Evolutionary conservation across 2,888 invertebrate species (phyloP).

Genomic region (Agrenia bidenticulata): DNA sequence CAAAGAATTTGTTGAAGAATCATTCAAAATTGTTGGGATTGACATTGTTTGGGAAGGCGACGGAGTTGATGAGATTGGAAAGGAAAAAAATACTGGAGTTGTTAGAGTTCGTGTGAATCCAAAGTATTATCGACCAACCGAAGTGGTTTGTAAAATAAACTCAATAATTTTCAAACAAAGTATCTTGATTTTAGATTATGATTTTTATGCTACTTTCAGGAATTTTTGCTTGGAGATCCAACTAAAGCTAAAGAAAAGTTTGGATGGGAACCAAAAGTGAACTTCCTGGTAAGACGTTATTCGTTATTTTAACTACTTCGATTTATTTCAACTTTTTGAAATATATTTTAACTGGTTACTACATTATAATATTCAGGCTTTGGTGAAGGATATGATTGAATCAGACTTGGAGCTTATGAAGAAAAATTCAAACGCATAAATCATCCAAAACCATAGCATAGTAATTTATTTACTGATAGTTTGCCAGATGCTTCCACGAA

Average conservation of each 20-base stretch:
- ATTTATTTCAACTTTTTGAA: not conserved
- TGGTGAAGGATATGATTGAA: conserved; percentile 93
- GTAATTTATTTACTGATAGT: too few relatives aligned
- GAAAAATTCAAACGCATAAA: conserved; percentile 79
- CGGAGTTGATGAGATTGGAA: conserved; percentile 79
- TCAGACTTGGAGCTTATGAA: conserved; percentile 89
- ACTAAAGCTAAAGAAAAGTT: conserved; percentile 83
- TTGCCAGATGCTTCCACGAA: too few relatives aligned
- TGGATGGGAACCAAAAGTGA: conserved; percentile 83
- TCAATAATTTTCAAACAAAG: not conserved
- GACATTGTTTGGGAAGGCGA: conserved; percentile 84
- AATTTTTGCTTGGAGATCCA: conserved; percentile 88
- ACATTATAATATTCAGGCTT: conserved; percentile 60
- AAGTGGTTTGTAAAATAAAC: conserved; percentile 72
- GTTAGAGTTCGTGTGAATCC: conserved; percentile 85
- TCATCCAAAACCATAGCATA: not conserved
- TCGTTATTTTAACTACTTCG: not conserved
- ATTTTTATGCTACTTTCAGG: conserved; percentile 59
- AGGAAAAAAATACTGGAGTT: conserved; percentile 69
- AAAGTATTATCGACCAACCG: conserved; percentile 94
- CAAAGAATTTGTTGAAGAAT: conserved; percentile 88
- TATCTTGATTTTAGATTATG: not conserved
- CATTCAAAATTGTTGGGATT: conserved; percentile 80
- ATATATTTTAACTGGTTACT: too few relatives aligned
- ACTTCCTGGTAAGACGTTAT: conserved; percentile 64